These are phyloP conservation scores for Morpho helenor DNA, from an alignment of 2,888 invertebrate species.

Conservation along the genomic window DNA sequence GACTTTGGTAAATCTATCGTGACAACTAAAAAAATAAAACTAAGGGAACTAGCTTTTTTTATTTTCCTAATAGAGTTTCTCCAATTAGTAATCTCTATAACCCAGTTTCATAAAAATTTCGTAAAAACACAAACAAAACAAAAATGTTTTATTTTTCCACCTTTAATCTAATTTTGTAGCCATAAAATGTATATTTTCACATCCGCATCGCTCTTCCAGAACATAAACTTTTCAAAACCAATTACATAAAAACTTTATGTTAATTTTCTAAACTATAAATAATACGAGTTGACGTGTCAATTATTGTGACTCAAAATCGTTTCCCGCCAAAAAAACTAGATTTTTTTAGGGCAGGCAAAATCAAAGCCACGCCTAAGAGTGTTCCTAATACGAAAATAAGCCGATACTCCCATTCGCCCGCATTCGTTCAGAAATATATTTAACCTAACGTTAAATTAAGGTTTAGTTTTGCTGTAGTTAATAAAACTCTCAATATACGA, in stretches of 20 bases:
- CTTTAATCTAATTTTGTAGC: conserved; percentile 16
- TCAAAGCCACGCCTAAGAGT: conserved; percentile 53
- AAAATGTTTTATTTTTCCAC: neutral
- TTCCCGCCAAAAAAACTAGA: conserved; percentile 38
- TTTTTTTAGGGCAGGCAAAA: conserved; percentile 45
- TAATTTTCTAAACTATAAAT: conserved; percentile 71
- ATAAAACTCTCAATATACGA: conserved; percentile 22
- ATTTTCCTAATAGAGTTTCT: too few species aligned
- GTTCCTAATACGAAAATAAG: conserved; percentile 41
- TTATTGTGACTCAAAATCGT: conserved; percentile 60
- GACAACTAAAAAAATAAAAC: too few species aligned
- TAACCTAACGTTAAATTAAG: conserved; percentile 33
- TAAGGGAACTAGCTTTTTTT: too few species aligned
- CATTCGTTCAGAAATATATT: conserved; percentile 33
- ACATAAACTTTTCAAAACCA: conserved; percentile 71
- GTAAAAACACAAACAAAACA: too few species aligned
- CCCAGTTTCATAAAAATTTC: too few species aligned
- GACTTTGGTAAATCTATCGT: too few species aligned
- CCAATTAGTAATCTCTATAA: too few species aligned
- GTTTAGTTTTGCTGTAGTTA: conserved; percentile 32
- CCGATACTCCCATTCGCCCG: conserved; percentile 43
- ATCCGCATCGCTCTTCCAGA: conserved; percentile 40
- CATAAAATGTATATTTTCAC: conserved; percentile 33
- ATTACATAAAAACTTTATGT: conserved; percentile 65
- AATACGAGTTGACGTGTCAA: conserved; percentile 71